Conservation (phyloP, 23 tunicate genomes). For the Trididemnum miniatum region DNA sequence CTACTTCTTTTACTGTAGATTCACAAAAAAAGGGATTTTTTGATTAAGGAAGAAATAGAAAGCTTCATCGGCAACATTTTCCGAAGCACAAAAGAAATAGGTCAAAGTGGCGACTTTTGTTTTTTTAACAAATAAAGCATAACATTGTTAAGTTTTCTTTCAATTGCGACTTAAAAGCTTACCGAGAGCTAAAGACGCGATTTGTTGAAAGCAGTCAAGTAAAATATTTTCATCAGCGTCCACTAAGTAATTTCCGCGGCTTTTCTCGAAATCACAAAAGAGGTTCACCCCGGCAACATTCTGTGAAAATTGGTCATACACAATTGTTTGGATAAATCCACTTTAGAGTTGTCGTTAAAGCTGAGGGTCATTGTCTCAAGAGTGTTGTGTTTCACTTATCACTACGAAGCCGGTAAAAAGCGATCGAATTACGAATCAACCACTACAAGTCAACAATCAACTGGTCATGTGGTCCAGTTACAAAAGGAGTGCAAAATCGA, state of each 20-base stretch:
- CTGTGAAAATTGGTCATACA: constrained; percentile 4
- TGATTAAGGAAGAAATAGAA: too few relatives aligned
- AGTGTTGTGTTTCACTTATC: background rate
- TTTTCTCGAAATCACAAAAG: constrained; percentile 78
- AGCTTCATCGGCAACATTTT: too few relatives aligned
- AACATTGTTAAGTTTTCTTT: too few relatives aligned
- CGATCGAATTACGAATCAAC: background rate
- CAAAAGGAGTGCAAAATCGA: background rate
- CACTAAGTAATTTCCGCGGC: constrained; percentile 72
- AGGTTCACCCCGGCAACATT: constrained; percentile 27
- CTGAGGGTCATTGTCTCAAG: background rate
- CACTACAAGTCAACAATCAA: background rate
- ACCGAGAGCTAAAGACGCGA: constrained; percentile 80
- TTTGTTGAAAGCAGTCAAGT: constrained; percentile 86
- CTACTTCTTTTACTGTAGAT: too few relatives aligned
- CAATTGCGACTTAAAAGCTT: too few relatives aligned
- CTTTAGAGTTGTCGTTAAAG: background rate
- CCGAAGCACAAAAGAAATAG: too few relatives aligned
- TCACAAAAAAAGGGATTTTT: too few relatives aligned
- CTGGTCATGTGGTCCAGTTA: background rate
- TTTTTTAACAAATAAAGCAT: too few relatives aligned
- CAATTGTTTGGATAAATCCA: background rate
- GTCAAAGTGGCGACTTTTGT: too few relatives aligned
- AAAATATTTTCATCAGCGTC: constrained; percentile 88
- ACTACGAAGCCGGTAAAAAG: background rate